Evolutionary conservation across 2,797 vertebrate species (phyloP).

Genomic region (Anguilla pacifica): DNA sequence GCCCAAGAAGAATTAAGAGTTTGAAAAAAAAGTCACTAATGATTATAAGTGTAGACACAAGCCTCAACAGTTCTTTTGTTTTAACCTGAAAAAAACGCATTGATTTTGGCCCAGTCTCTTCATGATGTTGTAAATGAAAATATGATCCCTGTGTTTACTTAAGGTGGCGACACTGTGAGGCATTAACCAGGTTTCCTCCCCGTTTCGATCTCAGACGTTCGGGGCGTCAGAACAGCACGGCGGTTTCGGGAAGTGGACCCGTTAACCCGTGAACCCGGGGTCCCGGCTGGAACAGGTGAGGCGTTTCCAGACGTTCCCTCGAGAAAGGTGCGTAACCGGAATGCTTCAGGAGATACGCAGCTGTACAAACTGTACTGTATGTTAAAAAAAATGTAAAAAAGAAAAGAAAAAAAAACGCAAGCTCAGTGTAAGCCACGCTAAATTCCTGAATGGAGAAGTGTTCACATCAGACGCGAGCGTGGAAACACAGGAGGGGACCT

Average conservation of each 20-base stretch:
- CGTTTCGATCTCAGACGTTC: background rate
- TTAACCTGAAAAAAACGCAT: background rate
- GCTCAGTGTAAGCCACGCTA: background rate
- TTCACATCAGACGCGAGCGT: background rate
- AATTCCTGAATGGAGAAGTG: background rate
- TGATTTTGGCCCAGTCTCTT: background rate
- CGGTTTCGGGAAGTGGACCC: background rate
- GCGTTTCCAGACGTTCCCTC: background rate
- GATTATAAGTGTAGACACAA: background rate
- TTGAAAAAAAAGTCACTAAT: background rate
- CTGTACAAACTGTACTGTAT: background rate
- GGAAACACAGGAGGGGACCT: background rate
- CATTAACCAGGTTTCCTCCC: background rate
- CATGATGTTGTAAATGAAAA: background rate
- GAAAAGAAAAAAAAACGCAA: no score
- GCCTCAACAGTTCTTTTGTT: background rate
- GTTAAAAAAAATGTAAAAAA: background rate
- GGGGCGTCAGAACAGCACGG: background rate
- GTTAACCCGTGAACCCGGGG: background rate
- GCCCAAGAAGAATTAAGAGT: background rate
- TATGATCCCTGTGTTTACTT: background rate
- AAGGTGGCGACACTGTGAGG: background rate
- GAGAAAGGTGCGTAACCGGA: background rate
- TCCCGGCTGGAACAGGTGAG: background rate
- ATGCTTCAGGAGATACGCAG: background rate